Evolutionary conservation across 2,888 invertebrate genomes (phyloP), one percentile per base, ranked within the genome.

Genomic region (Atherix ibis): DNA sequence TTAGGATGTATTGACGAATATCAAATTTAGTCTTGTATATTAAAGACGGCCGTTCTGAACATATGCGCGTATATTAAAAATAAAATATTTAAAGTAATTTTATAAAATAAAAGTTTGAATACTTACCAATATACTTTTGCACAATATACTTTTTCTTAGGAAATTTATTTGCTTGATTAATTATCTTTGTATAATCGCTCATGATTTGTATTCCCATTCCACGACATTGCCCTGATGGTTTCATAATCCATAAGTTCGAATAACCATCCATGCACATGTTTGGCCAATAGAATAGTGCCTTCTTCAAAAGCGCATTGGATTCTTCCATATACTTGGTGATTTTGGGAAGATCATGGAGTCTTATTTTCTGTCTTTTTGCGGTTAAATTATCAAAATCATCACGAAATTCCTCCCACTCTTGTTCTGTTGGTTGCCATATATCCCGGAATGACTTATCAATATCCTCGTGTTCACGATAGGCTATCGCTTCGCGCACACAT

Each of bases 1-100:
- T 37, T 33, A 91, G 59, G 57, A 87, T 87, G 71, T 88, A 91
- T 58, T 87, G 84, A 6, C 89, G 70, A 41, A 91, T 85, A 51
- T 91, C 89, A 53, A 91, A 91, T 63, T 91, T 91, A 1, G 85
- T 87, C 40, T 78, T 75, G 53, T 83, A 70, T 26, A 91, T 73
- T 28, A 91, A 58, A 29, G 87, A 56, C 2, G 89, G 89, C 29
- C 77, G 73, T 62, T 85, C 84, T 82, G 62, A 16, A 64, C 31
- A n/a, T n/a, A n/a, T n/a, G n/a, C n/a, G n/a, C n/a, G n/a, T n/a
- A n/a, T 13, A 35, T 24, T 40, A 33, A 34, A 70, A 70, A 31
- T 33, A 13, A 30, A 25, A 15, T 31, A 35, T 18, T 26, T 32
- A 15, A 30, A 25, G 19, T 17, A 17, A 29, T 29, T 12, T 28